Evolutionary conservation across 2,113 vertebrate genomes (phyloP).

Genomic region (Shinisaurus crocodilurus): DNA sequence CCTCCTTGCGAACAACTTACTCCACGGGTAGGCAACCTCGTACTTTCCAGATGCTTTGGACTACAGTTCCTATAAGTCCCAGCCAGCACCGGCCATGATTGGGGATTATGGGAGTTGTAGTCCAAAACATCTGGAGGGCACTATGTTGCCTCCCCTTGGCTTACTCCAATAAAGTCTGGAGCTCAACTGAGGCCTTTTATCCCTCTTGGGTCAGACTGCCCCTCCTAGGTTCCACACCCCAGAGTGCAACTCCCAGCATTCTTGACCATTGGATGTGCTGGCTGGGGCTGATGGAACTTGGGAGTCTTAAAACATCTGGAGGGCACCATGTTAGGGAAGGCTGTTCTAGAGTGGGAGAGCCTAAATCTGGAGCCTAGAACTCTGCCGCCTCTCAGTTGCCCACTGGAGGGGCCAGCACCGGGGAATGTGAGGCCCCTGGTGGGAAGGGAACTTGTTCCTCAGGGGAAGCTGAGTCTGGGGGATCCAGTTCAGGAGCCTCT

Average conservation of each 20-base stretch:
- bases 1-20: neutral
- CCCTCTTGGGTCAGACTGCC: neutral
- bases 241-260: no score
- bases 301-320: no score
- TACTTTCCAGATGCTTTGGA: no score
- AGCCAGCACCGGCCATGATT: no score
- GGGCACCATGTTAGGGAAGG: no score
- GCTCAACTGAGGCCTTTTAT: neutral
- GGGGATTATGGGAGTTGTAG: no score
- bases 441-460: neutral
- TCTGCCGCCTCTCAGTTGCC: neutral
- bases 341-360: neutral
- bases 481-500: neutral
- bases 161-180: neutral
- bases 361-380: neutral
- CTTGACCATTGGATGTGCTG: no score
- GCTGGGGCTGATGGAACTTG: no score
- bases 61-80: no score
- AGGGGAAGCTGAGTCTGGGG: neutral
- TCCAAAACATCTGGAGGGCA: no score
- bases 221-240: neutral
- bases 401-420: neutral
- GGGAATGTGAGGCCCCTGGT: neutral
- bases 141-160: no score
- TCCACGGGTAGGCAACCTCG: no score